A percentile compares a stretch with the other conserved stretches of the same genome.
phyloP scores from a whole-genome alignment of 2,797 vertebrate species.

The Heteromormyrus szaboi region DNA sequence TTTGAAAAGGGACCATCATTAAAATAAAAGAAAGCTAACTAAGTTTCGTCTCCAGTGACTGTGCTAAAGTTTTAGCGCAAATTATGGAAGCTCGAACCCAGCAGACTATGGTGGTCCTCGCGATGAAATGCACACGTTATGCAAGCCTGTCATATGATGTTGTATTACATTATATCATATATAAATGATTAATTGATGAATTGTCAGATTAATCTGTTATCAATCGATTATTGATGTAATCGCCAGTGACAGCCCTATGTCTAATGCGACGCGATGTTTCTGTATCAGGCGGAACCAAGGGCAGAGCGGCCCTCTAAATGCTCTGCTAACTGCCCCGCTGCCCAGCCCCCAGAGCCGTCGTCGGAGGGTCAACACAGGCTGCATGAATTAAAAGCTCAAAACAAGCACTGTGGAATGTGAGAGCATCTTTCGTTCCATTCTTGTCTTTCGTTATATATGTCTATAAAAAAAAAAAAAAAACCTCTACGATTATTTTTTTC shows the following conservation, averaged over 20 bases:
- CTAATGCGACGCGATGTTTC: not conserved
- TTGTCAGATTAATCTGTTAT: too few species aligned
- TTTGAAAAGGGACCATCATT: too few species aligned
- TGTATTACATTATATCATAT: too few species aligned
- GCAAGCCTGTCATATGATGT: too few species aligned
- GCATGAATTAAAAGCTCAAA: not conserved
- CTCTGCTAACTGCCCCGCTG: not conserved
- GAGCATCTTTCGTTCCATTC: conserved; percentile 36
- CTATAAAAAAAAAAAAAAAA: conserved; percentile 22
- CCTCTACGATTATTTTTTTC: conserved; percentile 26
- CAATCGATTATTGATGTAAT: too few species aligned
- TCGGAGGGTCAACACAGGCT: not conserved
- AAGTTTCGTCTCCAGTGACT: too few species aligned
- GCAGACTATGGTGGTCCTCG: too few species aligned
- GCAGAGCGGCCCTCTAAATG: not conserved
- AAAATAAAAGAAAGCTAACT: too few species aligned
- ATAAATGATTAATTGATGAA: too few species aligned
- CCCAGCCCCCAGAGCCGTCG: not conserved
- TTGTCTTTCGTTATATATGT: conserved; percentile 26
- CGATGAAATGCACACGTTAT: too few species aligned
- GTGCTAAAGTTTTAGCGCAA: too few species aligned
- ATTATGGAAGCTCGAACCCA: too few species aligned
- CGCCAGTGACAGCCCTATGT: not conserved
- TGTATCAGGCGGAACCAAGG: not conserved
- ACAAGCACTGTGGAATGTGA: conserved; percentile 53